phyloP scores from a whole-genome alignment of 2,797 vertebrate genomes.

The Lindbergichthys nudifrons region DNA sequence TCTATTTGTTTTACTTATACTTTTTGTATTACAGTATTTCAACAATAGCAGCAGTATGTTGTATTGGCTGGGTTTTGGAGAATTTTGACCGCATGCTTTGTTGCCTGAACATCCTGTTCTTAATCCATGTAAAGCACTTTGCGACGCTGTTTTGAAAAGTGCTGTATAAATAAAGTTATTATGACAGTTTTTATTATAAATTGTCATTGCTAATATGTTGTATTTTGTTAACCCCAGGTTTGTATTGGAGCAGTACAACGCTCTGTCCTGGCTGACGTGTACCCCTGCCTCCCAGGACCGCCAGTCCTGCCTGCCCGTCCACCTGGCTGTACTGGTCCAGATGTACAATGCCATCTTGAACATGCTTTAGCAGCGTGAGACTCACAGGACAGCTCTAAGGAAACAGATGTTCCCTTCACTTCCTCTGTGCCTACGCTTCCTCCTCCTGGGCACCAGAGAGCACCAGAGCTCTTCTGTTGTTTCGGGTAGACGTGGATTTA shows the following conservation, averaged over 20 bases:
- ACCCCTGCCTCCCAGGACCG: conserved; percentile 97
- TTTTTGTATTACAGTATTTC: no score
- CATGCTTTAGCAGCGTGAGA: conserved; percentile 84
- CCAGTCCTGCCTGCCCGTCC: conserved; percentile 97
- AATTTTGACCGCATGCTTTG: no score
- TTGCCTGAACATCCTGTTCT: no score
- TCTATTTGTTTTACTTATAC: no score
- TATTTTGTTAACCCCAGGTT: conserved; percentile 85
- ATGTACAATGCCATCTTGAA: conserved; percentile 99
- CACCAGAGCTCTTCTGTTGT: conserved; percentile 66
- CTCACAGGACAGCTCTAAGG: conserved; percentile 33
- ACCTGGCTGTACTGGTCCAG: conserved; percentile 96
- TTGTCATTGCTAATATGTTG: neutral
- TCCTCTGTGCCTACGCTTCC: conserved; percentile 64
- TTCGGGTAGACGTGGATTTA: conserved; percentile 37
- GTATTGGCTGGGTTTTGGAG: no score
- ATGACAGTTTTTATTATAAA: neutral
- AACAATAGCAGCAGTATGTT: no score
- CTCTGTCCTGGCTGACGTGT: conserved; percentile 98
- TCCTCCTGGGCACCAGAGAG: conserved; percentile 72
- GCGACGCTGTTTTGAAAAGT: no score
- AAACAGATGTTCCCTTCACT: conserved; percentile 29
- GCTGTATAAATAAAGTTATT: no score
- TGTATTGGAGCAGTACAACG: conserved; percentile 98
- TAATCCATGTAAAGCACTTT: no score